Evolutionary conservation across 30 jellyfish, hydroid and myxozoan species (phyloP), one percentile per base, ranked within the genome.

Genomic region (Pelagia noctiluca): DNA sequence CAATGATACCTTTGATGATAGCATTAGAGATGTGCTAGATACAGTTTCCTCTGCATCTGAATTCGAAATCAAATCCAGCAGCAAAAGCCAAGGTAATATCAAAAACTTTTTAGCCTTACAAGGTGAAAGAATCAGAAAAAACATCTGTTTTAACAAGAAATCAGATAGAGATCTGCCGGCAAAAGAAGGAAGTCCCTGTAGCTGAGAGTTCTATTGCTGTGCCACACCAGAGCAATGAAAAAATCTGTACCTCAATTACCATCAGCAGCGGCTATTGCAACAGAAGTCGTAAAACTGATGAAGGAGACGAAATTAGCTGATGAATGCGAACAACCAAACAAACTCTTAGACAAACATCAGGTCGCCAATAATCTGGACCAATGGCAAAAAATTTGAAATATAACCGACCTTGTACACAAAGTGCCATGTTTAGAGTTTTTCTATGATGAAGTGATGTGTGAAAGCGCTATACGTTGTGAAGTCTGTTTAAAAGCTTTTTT

Each of bases 241-340:
- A 23, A 2, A 23, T 2, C 0, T n/a, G 18, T 46, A n/a, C 38
- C 52, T 28, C 24, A 23, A 1, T 23, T 28, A 63, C 38, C 75
- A 34, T 70, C 38, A 70, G 83, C 83, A 70, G 42, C 35, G 47
- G 83, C 24, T 34, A 70, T 37, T 70, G 83, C 83, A 70, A 19
- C 24, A 70, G 83, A 70, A 70, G 69, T 70, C 24, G 69, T 70
- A 16, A n/a, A 22, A 3, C 69, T 70, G 35, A 70, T 70, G 66
- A 26, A 35, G 30, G 67, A 70, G 83, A 70, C 42, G 83, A 70
- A 70, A 37, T 7, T 70, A 26, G 42, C 68, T 8, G 83, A 70
- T 8, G 67, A 70, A 18, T 25, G 34, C 21, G 63, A 67, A 32
- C 63, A 67, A 31, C 60, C 80, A 67, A 21, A 31, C 29, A 19